Evolutionary conservation across 1,140 invertebrate species (phyloP).

Genomic region (Bilobella aurantiaca): DNA sequence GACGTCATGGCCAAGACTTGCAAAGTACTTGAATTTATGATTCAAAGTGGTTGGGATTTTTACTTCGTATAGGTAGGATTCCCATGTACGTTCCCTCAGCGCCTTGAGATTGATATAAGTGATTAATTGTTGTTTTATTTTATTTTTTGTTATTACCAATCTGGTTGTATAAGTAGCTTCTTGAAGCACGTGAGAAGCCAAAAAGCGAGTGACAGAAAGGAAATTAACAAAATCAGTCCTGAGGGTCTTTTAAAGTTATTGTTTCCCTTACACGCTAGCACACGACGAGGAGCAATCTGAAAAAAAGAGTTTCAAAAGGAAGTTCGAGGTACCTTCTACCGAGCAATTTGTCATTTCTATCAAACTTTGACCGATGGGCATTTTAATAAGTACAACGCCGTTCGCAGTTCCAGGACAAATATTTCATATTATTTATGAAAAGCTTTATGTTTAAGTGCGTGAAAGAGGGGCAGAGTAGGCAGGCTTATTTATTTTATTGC

Average conservation of each 20-base stretch:
- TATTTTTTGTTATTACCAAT: background rate
- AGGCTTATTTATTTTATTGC: too few relatives aligned
- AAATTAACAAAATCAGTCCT: background rate
- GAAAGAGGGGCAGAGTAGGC: too few relatives aligned
- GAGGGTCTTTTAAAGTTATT: background rate
- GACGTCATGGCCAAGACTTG: background rate
- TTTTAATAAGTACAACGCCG: too few relatives aligned
- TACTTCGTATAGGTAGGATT: background rate
- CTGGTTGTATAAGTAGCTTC: background rate
- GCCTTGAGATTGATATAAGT: background rate
- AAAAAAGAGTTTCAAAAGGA: background rate
- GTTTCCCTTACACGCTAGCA: too few relatives aligned
- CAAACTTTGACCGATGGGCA: background rate
- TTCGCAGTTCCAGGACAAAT: too few relatives aligned
- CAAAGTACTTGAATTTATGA: too few relatives aligned
- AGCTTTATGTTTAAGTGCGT: too few relatives aligned
- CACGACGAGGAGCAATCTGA: too few relatives aligned
- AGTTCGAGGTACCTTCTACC: background rate
- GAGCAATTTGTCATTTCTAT: conserved; percentile 1
- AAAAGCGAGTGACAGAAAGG: background rate
- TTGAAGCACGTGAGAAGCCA: background rate
- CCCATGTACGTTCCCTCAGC: too few relatives aligned
- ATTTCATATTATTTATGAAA: too few relatives aligned
- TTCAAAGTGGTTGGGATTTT: background rate
- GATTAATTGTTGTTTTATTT: background rate